Evolutionary conservation across 2,113 vertebrate genomes (phyloP), one percentile per base, ranked within the genome.

Genomic region (Calonectris borealis): DNA sequence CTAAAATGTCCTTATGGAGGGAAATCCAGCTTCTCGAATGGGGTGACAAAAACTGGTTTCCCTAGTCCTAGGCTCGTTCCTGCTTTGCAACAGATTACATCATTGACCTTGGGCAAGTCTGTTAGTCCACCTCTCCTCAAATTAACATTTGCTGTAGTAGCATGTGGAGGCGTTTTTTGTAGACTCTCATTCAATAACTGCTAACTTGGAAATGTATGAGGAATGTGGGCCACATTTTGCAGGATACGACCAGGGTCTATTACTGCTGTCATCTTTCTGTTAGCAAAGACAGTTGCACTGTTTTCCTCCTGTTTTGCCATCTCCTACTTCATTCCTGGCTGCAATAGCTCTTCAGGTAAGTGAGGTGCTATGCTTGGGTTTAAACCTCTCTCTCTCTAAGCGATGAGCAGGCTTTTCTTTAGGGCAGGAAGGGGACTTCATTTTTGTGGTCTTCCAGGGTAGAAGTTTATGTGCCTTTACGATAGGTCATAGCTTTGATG

Each of bases 21-120:
- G 57, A 52, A 68, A 79, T 40, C 32, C 84, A 82, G 6, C 61
- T 64, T 42, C 65, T 65, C 4, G 1, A 57, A 18, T n/a, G 57
- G 49, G 66, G 19, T 83, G 54, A 46, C 71, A 66, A 5, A 60
- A 97, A 96, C 93, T 90, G 93, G 91, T 96, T 97, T 94, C 78
- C 81, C 96, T 87, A 22, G 89, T 96, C 91, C 73, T 44, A 4
- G 48, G 52, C 69, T 91, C 81, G 40, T 91, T 93, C 87, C 84
- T 94, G 89, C 93, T 75, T 87, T 95, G 94, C 90, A 76, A 13
- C 40, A 49, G 62, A 61, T 97, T 54, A 90, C 89, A 83, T 97
- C 93, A 88, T 3, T 94, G 78, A 87, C 92, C 90, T 76, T 94
- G 96, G 87, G 96, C 92, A 90, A 83, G 78, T 77, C 93, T 91